Evolutionary conservation across 2,113 vertebrate species (phyloP), one percentile per base, ranked within the genome.

Genomic region (Abramis brama): DNA sequence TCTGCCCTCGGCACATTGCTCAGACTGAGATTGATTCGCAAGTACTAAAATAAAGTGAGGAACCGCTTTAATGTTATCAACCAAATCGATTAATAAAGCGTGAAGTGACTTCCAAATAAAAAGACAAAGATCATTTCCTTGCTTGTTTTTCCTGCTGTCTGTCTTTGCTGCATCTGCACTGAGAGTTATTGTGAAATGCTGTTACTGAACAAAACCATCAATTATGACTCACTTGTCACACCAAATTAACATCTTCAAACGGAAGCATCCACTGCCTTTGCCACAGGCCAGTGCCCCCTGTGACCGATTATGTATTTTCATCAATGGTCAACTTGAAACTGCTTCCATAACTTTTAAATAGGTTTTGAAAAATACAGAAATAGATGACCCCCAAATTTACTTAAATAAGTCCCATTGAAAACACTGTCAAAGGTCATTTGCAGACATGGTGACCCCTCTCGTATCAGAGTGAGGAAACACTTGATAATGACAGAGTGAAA

Each of bases 241-340:
- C 83, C 88, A 87, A 89, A 91, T 95, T 92, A 92, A 90, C 89
- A 90, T 91, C 91, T 92, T 94, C 90, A 93, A 91, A 92, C 91
- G 86, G 88, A 86, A 93, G 90, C 91, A 93, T 90, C 91, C 92
- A 82, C 88, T 89, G 68, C 39, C 89, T 86, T 91, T 82, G 93
- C 94, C 92, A 90, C 90, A 87, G 92, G 93, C 91, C 86, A 94
- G 59, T 90, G 86, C 87, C 86, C 85, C 78, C 88, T 92, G 89
- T 90, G 43, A 30, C 90, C 85, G 89, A 90, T 88, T 89, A 86
- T 91, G 85, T 90, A 79, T 89, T 86, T 62, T 82, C 83, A 88
- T 71, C 59, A 7, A 92, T 89, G 89, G 90, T 91, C 91, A 91
- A 90, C 84, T 89, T 91, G 76, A 39, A 86, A 90, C 86, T 88